A percentile compares a stretch with the other conserved stretches of the same genome.
These are phyloP conservation scores for Plagiodera versicolora DNA, from an alignment of 2,888 invertebrate species.

Conservation along the genomic window DNA sequence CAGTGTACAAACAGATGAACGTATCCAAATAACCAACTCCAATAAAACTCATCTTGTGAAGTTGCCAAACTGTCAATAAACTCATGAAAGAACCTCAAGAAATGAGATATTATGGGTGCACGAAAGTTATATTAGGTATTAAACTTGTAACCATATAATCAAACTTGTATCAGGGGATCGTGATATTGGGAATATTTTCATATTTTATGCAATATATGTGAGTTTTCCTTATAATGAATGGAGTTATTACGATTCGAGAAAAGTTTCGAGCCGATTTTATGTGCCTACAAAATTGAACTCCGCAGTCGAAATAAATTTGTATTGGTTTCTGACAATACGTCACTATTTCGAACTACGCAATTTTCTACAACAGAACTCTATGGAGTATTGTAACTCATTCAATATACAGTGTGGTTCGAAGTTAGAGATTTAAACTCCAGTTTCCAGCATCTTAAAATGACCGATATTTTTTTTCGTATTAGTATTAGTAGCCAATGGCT, in stretches of 20 bases:
- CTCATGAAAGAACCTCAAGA: not conserved
- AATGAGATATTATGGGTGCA: not conserved
- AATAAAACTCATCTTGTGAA: not conserved
- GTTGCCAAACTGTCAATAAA: not conserved
- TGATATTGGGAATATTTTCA: not conserved
- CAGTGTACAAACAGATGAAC: not conserved
- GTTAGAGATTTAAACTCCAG: too few relatives aligned
- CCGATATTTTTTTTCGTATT: too few relatives aligned
- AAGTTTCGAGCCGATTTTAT: not conserved
- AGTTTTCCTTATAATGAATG: not conserved
- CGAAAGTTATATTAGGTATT: not conserved
- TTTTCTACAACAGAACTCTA: too few relatives aligned
- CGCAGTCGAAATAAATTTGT: not conserved
- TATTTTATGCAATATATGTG: not conserved
- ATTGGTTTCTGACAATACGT: too few relatives aligned
- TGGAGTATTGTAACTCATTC: too few relatives aligned
- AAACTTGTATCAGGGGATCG: not conserved
- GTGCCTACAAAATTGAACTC: not conserved
- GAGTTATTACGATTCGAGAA: not conserved
- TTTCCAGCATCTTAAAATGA: too few relatives aligned
- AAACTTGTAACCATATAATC: not conserved
- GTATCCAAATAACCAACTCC: not conserved
- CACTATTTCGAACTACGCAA: too few relatives aligned
- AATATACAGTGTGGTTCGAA: too few relatives aligned
- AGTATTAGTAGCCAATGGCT: too few relatives aligned